Percentiles rank a stretch among this genome's conserved stretches.
Conservation (phyloP, 2,113 vertebrate genomes). For the Orthochromis indermauri region DNA sequence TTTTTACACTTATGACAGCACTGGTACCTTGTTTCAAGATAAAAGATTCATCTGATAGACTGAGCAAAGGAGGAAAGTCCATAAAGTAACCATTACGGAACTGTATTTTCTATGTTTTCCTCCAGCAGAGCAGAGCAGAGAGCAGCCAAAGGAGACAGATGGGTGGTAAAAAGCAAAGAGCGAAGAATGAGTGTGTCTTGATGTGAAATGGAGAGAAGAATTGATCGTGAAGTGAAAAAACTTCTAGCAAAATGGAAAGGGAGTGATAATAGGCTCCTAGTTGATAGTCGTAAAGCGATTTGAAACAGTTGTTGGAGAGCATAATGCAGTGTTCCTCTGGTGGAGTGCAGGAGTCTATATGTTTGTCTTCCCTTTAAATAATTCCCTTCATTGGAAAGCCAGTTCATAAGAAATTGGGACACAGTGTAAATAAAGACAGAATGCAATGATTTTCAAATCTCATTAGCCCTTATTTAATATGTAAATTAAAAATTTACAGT, state of each 20-base stretch:
- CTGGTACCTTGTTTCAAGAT: background rate
- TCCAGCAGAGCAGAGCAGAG: conserved; percentile 7
- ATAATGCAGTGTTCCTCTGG: background rate
- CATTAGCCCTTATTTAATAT: background rate
- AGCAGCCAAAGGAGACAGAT: conserved; percentile 23
- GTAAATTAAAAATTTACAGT: rapidly evolving
- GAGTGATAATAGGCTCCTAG: conserved; percentile 3
- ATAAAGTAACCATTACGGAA: background rate
- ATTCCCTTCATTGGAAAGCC: background rate
- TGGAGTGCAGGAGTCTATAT: background rate
- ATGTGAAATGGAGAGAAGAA: conserved; percentile 32
- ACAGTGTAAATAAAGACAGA: background rate
- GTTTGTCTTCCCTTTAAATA: background rate
- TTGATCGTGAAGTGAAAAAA: conserved; percentile 12
- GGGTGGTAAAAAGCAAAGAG: conserved; percentile 27
- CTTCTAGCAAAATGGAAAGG: background rate
- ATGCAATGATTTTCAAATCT: background rate
- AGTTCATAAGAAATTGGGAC: background rate
- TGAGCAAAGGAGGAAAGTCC: background rate
- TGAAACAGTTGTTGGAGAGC: background rate
- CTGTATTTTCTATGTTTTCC: conserved; percentile 12
- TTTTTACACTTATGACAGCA: background rate
- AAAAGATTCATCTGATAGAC: conserved; percentile 5
- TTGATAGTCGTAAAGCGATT: conserved; percentile 1
- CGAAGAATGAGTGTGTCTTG: conserved; percentile 8